Base-by-base conservation (phyloP, 1,140 invertebrate species). In the Cotesia chilonis region DNA sequence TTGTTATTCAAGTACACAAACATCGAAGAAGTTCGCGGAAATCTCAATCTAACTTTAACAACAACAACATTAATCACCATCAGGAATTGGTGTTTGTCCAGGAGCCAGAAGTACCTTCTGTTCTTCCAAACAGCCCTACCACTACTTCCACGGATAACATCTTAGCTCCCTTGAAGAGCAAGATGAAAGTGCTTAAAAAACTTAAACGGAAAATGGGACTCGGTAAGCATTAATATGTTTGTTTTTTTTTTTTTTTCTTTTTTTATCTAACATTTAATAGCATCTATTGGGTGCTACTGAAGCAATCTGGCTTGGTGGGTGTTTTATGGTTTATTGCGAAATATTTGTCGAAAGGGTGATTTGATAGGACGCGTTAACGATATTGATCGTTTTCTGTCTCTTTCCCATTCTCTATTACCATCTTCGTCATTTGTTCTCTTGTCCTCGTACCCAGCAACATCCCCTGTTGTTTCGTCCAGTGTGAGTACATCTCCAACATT, bases 111-210 rank as follows among this genome's bases (percentile, higher is more conserved):
- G 51, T 68, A 68, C 20, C 64, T 0, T 61, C 4, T 28, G 57
- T 36, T 67, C 38, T 37, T 20, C 38, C 65, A 12, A 65, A 37
- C 14, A 55, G 59, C 20, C 17, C 36, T 75, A 81, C 73, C 75
- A 79, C 75, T 80, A 72, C 72, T 73, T 74, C 73, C 1, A 55
- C 72, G n/a, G 82, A 84, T 74, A 87, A 87, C 72, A 85, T 88
- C 37, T 75, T 88, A 28, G 86, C 87, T 38, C 87, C 88, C 0
- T 71, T 88, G 35, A 80, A 85, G 38, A 86, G 80, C 84, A 89
- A 89, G 77, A 89, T 90, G 89, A 89, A 88, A 83, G 88, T 89
- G 63, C 82, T 89, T 2, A 89, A 89, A 81, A 90, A 89, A 72
- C 83, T 90, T 74, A 89, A 89, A 77, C 83, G 84, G 72, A 87